Evolutionary conservation across 2,797 vertebrate species (phyloP).

Genomic region (Propithecus deckenii): DNA sequence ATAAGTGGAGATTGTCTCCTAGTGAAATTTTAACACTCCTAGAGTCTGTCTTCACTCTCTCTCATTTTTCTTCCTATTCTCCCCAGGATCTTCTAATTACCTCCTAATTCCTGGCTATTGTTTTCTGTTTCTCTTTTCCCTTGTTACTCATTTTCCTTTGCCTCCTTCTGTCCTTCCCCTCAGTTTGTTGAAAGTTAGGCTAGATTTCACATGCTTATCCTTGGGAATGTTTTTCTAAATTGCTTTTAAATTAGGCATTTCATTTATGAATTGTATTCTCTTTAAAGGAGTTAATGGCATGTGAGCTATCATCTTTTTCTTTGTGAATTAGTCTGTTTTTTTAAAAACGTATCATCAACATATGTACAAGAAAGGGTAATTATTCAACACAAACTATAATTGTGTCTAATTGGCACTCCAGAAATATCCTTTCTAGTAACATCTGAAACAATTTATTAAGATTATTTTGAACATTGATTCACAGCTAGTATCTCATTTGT

Average conservation of each 20-base stretch:
- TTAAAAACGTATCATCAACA: constrained; percentile 65
- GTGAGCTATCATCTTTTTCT: constrained; percentile 68
- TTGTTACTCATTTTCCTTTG: neutral
- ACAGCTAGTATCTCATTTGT: constrained; percentile 30
- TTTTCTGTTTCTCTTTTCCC: neutral
- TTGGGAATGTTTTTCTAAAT: constrained; percentile 72
- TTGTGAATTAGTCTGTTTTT: constrained; percentile 64
- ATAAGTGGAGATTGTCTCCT: neutral
- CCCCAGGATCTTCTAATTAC: neutral
- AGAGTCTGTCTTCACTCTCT: neutral
- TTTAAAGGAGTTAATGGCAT: constrained; percentile 77
- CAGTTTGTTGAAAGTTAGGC: constrained; percentile 48
- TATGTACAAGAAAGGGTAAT: constrained; percentile 75
- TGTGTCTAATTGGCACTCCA: constrained; percentile 64
- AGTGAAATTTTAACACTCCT: neutral
- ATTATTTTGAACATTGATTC: constrained; percentile 58
- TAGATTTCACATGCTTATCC: constrained; percentile 48
- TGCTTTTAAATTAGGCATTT: constrained; percentile 77
- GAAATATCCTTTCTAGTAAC: constrained; percentile 65
- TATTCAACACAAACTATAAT: constrained; percentile 74
- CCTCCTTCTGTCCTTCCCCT: neutral
- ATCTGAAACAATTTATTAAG: constrained; percentile 72
- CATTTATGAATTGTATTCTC: constrained; percentile 75
- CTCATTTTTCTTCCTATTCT: neutral
- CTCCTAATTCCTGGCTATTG: neutral